phyloP scores from a whole-genome alignment of 2,113 vertebrate species.

The Himantopus leucocephalus region DNA sequence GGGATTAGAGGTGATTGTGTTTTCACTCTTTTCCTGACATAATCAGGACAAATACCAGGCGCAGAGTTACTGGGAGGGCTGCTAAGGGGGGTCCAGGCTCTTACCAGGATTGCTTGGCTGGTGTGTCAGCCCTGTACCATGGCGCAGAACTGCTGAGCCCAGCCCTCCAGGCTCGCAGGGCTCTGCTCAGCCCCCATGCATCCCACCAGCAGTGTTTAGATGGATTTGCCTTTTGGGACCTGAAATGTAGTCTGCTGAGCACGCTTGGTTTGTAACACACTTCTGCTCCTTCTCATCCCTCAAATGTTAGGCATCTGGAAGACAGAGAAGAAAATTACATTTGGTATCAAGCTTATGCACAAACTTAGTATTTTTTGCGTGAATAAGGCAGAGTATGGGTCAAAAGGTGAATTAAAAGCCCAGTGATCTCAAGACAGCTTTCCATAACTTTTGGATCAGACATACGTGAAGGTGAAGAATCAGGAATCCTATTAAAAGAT shows the following conservation, averaged over 20 bases:
- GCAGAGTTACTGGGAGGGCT: background rate
- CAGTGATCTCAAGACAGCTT: background rate
- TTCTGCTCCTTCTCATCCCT: background rate
- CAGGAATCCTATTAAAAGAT: background rate
- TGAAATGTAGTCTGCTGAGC: background rate
- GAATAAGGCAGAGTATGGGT: background rate
- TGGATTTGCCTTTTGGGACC: background rate
- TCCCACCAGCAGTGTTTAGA: background rate
- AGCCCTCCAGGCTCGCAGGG: background rate
- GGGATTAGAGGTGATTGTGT: slow-evolving; percentile 58
- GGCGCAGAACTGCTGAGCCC: background rate
- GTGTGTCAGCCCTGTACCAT: background rate
- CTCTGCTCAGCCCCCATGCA: background rate
- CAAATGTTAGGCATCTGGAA: background rate
- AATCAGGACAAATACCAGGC: slow-evolving; percentile 41
- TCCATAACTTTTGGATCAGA: background rate
- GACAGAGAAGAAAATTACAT: background rate
- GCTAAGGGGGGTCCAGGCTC: background rate
- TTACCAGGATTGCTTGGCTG: background rate
- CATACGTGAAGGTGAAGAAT: background rate
- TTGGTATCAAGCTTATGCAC: background rate
- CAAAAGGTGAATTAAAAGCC: background rate
- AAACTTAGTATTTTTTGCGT: background rate
- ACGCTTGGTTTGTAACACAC: background rate
- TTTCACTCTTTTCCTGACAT: slow-evolving; percentile 38